Evolutionary conservation across 1,140 invertebrate genomes (phyloP).

Genomic region (Gryon sp.): DNA sequence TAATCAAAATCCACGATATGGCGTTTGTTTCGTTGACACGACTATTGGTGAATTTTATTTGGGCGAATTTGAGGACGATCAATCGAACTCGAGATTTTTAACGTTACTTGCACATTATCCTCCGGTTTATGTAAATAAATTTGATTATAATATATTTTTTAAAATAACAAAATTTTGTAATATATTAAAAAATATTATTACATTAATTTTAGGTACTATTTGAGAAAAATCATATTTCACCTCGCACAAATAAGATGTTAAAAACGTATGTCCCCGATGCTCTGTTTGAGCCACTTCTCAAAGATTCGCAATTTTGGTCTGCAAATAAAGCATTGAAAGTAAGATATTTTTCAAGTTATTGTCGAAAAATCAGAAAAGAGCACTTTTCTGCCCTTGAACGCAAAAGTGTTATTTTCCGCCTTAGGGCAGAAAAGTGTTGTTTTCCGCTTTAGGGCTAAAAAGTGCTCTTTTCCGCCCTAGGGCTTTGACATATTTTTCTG

Average conservation of each 20-base stretch:
- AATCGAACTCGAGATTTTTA: conserved; percentile 90
- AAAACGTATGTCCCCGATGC: conserved; percentile 83
- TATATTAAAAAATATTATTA: neutral
- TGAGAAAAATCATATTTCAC: conserved; percentile 84
- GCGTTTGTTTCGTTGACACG: conserved; percentile 98
- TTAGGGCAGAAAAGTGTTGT: too few species aligned
- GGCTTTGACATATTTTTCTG: too few species aligned
- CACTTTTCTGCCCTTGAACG: too few species aligned
- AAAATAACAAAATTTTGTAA: neutral
- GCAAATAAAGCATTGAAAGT: conserved; percentile 86
- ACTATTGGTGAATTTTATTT: conserved; percentile 94
- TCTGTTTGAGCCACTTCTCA: conserved; percentile 84
- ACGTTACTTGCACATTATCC: conserved; percentile 94
- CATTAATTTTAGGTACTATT: conserved; percentile 83
- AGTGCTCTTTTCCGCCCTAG: too few species aligned
- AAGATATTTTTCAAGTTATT: neutral
- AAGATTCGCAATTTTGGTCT: conserved; percentile 87
- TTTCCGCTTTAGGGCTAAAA: too few species aligned
- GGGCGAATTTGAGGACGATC: conserved; percentile 95
- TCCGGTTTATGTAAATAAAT: conserved; percentile 88
- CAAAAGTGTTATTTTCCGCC: too few species aligned
- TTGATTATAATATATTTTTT: neutral
- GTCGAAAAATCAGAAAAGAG: neutral
- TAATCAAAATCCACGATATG: conserved; percentile 80
- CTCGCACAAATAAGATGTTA: conserved; percentile 83